Conservation (phyloP, 2,888 invertebrate genomes). For the Neoaliturus tenellus region DNA sequence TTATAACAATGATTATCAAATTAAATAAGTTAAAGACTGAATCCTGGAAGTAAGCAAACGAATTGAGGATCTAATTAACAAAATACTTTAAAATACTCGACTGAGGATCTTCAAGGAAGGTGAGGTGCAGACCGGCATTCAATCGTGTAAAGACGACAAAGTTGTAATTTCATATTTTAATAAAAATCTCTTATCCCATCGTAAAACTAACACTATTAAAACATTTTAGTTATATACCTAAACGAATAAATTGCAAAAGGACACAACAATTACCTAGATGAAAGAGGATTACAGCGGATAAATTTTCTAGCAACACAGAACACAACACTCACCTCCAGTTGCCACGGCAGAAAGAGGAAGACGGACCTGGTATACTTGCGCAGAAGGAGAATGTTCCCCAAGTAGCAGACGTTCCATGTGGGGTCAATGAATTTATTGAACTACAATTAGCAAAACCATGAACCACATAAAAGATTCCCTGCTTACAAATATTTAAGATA, state of each 20-base stretch:
- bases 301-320: not conserved
- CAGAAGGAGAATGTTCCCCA: conserved; percentile 58
- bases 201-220: not conserved
- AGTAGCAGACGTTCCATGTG: conserved; percentile 58
- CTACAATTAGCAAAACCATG: not conserved
- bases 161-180: not conserved
- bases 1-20: too few relatives aligned
- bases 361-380: conserved; percentile 67
- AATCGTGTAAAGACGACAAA: not conserved
- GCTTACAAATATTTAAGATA: not conserved
- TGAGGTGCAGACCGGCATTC: conserved; percentile 36
- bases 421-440: conserved; percentile 45
- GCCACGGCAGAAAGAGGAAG: conserved; percentile 71
- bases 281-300: conserved; percentile 36
- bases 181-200: not conserved
- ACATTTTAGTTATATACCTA: not conserved
- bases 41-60: too few relatives aligned
- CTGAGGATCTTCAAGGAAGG: too few relatives aligned
- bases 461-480: not conserved
- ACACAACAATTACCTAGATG: not conserved
- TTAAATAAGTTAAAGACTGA: not conserved
- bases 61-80: too few relatives aligned
- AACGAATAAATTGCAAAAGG: not conserved
- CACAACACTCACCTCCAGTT: conserved; percentile 69
- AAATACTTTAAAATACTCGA: too few relatives aligned